Evolutionary conservation across 2,113 vertebrate genomes (phyloP), one percentile per base, ranked within the genome.

Genomic region (Calypte anna): DNA sequence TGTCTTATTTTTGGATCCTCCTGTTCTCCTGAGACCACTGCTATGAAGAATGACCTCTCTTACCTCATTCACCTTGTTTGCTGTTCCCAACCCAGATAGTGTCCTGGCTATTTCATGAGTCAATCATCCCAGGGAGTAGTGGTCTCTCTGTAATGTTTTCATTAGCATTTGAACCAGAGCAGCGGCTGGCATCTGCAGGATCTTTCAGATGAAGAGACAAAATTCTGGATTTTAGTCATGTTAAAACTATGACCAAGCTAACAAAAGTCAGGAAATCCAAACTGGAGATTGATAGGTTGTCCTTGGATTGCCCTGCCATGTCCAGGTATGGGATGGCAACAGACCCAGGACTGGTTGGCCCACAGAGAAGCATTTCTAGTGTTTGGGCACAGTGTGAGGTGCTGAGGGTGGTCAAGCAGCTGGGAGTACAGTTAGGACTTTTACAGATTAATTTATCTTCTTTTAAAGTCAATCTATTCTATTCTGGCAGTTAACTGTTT

Each of bases 11-110:
- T 97, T 97, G 96, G 97, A 98, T 96, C 95, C 87, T 82, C 64
- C 79, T 17, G 10, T 76, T 87, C 97, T 96, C 89, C 90, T 57
- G 96, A 92, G 96, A 72, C 92, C 58, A 31, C 7, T 91, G 88
- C 85, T 89, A 43, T 55, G 80, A 92, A 94, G 93, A 97, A 83
- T 77, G 96, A 92, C 33, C 68, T 89, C 85, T 48, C 92, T 94
- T 97, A 94, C 96, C 95, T 98, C 94, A 97, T 97, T 98, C 96
- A 97, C 97, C 97, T 96, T 97, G 95, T 96, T 96, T 97, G 94
- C 92, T 96, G 88, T 95, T 97, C 82, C 93, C 14, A 3, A 90
- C 86, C 90, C 88, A 66, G 90, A 90, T 92, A 96, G 75, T 30
- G 63, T 80, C 1, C 44, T 55, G 88, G 78, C 92, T 69, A 20